A percentile compares a stretch with the other conserved stretches of the same genome.
phyloP scores from a whole-genome alignment of 2,888 invertebrate genomes.

The Ophion obscuratus region DNA sequence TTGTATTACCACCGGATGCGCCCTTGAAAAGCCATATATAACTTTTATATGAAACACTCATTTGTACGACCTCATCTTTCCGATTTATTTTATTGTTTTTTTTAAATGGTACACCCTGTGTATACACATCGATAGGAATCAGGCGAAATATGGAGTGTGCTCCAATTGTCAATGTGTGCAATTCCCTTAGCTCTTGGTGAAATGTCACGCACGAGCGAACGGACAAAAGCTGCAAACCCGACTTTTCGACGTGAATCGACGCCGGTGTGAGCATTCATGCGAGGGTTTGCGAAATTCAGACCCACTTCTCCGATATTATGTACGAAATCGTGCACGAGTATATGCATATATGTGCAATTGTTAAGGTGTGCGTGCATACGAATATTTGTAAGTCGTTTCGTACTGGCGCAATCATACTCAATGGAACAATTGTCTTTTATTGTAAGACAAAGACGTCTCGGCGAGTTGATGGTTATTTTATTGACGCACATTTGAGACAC shows the following conservation, averaged over 20 bases:
- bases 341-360: neutral
- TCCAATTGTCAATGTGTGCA: conserved; percentile 37
- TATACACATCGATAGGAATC: neutral
- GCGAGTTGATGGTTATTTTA: too few species aligned
- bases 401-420: too few species aligned
- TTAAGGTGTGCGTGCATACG: too few species aligned
- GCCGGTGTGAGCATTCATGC: conserved; percentile 19
- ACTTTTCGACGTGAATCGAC: conserved; percentile 50
- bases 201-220: conserved; percentile 53
- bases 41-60: too few species aligned
- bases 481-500: too few species aligned
- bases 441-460: too few species aligned
- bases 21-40: too few species aligned
- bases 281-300: conserved; percentile 28
- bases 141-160: neutral
- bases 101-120: neutral
- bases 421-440: too few species aligned
- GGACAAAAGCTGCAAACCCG: conserved; percentile 31
- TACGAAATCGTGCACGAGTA: neutral
- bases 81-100: too few species aligned
- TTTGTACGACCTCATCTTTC: too few species aligned
- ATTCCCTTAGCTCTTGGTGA: conserved; percentile 30
- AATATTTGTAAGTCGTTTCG: too few species aligned
- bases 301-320: conserved; percentile 23
- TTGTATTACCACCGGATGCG: too few species aligned